Evolutionary conservation across 2,113 vertebrate species (phyloP).

Genomic region (Canis aureus): DNA sequence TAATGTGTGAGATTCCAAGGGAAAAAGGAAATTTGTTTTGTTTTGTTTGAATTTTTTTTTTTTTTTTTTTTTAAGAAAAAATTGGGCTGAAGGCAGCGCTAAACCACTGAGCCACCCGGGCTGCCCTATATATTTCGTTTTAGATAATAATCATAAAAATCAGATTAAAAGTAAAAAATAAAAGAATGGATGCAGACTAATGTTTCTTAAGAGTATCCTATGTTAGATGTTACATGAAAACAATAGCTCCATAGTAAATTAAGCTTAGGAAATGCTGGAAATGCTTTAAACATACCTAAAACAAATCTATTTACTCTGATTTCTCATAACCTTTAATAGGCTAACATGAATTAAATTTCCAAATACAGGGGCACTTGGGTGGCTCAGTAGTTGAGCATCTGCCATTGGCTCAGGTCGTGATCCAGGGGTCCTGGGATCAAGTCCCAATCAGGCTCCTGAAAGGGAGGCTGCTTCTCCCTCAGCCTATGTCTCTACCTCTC

Average conservation of each 20-base stretch:
- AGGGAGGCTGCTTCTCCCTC: too few species aligned
- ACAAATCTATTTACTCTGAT: neutral
- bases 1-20: neutral
- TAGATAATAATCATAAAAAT: slow-evolving; percentile 36
- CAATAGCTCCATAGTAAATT: neutral
- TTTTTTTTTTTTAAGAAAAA: too few species aligned
- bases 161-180: neutral
- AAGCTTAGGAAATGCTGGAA: neutral
- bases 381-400: too few species aligned
- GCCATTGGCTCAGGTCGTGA: too few species aligned
- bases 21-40: slow-evolving; percentile 17
- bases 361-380: too few species aligned
- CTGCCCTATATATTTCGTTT: neutral
- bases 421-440: too few species aligned
- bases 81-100: too few species aligned
- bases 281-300: neutral
- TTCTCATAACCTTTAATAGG: neutral
- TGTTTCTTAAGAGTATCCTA: neutral
- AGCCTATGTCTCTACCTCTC: too few species aligned
- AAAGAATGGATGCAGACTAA: slow-evolving; percentile 7
- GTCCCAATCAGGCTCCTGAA: too few species aligned
- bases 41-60: too few species aligned
- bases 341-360: neutral
- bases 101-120: too few species aligned
- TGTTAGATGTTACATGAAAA: neutral